Percentiles rank a stretch among this genome's conserved stretches.
Evolutionary conservation across 2,797 vertebrate species (phyloP).

Genomic region (Acropternis orthonyx): DNA sequence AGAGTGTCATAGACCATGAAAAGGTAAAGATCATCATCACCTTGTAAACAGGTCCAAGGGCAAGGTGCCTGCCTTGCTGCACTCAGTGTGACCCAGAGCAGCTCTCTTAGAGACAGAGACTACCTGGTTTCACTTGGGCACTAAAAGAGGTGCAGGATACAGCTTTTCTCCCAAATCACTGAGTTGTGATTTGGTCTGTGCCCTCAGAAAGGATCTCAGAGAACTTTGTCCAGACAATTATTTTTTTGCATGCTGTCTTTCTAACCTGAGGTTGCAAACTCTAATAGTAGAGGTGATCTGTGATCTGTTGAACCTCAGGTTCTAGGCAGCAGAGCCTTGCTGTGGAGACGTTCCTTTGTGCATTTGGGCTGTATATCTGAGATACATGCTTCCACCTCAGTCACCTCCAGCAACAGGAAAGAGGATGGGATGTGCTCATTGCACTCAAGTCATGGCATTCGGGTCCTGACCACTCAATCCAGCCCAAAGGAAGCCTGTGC

Average conservation of each 20-base stretch:
- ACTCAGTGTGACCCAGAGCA: background rate
- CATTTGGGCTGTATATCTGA: background rate
- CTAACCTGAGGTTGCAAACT: background rate
- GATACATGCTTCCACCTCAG: background rate
- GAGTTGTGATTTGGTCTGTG: background rate
- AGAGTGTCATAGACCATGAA: background rate
- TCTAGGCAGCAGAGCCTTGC: background rate
- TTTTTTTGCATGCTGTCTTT: background rate
- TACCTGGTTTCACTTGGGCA: background rate
- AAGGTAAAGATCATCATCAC: background rate
- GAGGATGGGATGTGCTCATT: background rate
- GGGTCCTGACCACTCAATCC: background rate
- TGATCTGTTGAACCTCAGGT: background rate
- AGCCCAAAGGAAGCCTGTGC: background rate
- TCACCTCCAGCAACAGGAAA: rapidly evolving
- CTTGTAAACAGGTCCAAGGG: background rate
- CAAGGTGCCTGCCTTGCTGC: background rate
- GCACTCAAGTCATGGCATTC: too few species aligned
- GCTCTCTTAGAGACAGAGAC: background rate
- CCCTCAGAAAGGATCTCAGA: background rate
- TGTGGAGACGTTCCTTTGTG: background rate
- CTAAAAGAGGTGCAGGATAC: background rate
- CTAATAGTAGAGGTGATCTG: rapidly evolving
- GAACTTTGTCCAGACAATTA: rapidly evolving
- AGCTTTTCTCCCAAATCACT: background rate